Evolutionary conservation across 2,888 invertebrate genomes (phyloP).

Genomic region (Clepsis dumicolana): DNA sequence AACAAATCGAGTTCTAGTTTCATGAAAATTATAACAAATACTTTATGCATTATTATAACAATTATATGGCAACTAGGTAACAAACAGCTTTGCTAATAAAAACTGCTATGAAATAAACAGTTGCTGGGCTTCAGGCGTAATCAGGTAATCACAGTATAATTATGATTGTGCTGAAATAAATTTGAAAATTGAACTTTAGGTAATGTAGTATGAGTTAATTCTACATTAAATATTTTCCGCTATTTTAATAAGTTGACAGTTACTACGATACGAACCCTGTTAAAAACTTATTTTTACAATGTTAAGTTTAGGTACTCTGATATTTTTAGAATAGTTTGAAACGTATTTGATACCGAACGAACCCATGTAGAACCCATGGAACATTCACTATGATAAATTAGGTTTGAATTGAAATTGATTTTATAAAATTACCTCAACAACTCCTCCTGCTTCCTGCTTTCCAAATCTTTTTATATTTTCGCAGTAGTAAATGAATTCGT

Average conservation of each 20-base stretch:
- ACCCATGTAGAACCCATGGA: not conserved
- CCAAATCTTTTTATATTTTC: not conserved
- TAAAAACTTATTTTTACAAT: not conserved
- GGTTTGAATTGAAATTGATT: not conserved
- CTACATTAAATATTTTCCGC: not conserved
- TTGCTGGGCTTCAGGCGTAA: not conserved
- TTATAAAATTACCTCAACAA: too few relatives aligned
- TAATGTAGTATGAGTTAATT: not conserved
- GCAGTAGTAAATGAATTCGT: not conserved
- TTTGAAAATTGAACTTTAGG: not conserved
- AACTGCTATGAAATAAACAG: not conserved
- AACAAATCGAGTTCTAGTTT: not conserved
- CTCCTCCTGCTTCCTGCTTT: too few relatives aligned
- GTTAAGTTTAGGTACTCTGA: not conserved
- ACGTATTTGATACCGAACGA: too few relatives aligned
- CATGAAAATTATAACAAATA: not conserved
- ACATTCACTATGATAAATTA: not conserved
- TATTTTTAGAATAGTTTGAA: not conserved
- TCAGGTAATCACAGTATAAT: not conserved
- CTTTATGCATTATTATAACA: not conserved
- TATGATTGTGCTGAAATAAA: not conserved
- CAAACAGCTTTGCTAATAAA: constrained; percentile 1
- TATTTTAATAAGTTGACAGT: not conserved
- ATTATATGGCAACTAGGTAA: not conserved
- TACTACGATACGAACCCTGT: not conserved